phyloP scores from a whole-genome alignment of 1,140 invertebrate genomes.

The Drosophila paulistorum region DNA sequence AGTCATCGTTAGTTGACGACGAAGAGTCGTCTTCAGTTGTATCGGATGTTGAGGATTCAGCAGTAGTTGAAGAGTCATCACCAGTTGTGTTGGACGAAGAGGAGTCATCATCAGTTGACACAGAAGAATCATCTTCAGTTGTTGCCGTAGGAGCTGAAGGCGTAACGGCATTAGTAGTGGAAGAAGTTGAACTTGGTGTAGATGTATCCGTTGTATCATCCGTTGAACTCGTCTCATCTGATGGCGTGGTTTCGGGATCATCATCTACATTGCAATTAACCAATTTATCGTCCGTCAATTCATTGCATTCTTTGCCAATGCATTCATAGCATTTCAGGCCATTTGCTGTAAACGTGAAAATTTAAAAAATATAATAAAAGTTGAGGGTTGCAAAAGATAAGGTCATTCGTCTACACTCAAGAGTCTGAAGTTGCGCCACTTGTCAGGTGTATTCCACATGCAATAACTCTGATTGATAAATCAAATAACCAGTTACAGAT shows the following conservation, averaged over 20 bases:
- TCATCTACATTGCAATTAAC: slow-evolving; percentile 38
- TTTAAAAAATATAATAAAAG: neutral
- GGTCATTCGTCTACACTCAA: slow-evolving; percentile 24
- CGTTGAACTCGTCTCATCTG: neutral
- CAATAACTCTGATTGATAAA: slow-evolving; percentile 57
- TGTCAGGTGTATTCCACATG: neutral
- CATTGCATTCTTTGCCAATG: slow-evolving; percentile 45
- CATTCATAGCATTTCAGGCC: slow-evolving; percentile 61
- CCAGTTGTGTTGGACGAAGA: neutral
- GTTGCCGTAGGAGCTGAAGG: neutral
- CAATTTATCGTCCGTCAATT: neutral
- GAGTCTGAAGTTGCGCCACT: neutral
- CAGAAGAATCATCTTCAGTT: neutral
- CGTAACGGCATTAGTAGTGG: neutral
- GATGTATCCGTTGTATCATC: slow-evolving; percentile 3
- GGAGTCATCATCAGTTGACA: neutral
- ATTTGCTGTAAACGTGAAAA: slow-evolving; percentile 31
- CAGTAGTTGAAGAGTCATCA: neutral
- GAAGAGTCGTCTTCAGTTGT: neutral
- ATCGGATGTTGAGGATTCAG: neutral
- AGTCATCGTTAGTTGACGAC: neutral
- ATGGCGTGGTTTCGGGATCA: neutral
- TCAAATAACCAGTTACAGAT: slow-evolving; percentile 40
- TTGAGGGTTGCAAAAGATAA: slow-evolving; percentile 31
- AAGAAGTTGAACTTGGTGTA: neutral